Evolutionary conservation across 2,888 invertebrate genomes (phyloP).

Genomic region (Tipula vernalis): DNA sequence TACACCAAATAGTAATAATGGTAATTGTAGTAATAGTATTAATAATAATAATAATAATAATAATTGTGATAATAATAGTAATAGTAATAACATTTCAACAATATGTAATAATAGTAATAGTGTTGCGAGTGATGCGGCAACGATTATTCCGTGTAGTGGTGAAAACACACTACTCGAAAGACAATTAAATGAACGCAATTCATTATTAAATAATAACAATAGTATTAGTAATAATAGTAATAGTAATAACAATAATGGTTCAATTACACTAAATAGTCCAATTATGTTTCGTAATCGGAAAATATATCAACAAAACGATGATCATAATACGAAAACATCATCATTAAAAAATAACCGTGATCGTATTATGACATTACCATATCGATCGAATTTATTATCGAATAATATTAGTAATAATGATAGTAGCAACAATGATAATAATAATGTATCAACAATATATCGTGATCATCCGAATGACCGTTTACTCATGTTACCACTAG

Average conservation of each 20-base stretch:
- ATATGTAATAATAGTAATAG: constrained; percentile 10
- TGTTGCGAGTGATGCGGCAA: neutral
- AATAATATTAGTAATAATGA: constrained; percentile 16
- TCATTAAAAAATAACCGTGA: constrained; percentile 18
- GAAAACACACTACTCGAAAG: constrained; percentile 12
- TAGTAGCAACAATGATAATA: constrained; percentile 15
- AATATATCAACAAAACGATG: constrained; percentile 14
- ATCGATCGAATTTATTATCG: constrained; percentile 11
- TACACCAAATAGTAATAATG: constrained; percentile 5
- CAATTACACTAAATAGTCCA: constrained; percentile 15
- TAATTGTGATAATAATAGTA: constrained; percentile 9
- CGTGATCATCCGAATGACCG: constrained; percentile 11
- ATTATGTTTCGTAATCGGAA: constrained; percentile 14
- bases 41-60: constrained; percentile 8
- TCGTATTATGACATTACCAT: constrained; percentile 17
- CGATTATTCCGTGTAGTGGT: neutral
- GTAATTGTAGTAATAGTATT: constrained; percentile 15
- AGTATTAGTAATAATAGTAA: constrained; percentile 24
- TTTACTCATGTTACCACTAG: constrained; percentile 8
- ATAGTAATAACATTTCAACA: constrained; percentile 14
- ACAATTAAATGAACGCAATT: constrained; percentile 27
- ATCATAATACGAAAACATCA: constrained; percentile 17
- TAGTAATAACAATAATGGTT: constrained; percentile 15
- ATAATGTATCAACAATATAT: constrained; percentile 8
- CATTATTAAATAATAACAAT: constrained; percentile 28